These are phyloP conservation scores for Diorhabda carinulata DNA, from an alignment of 1,140 invertebrate species.

Conservation along the genomic window DNA sequence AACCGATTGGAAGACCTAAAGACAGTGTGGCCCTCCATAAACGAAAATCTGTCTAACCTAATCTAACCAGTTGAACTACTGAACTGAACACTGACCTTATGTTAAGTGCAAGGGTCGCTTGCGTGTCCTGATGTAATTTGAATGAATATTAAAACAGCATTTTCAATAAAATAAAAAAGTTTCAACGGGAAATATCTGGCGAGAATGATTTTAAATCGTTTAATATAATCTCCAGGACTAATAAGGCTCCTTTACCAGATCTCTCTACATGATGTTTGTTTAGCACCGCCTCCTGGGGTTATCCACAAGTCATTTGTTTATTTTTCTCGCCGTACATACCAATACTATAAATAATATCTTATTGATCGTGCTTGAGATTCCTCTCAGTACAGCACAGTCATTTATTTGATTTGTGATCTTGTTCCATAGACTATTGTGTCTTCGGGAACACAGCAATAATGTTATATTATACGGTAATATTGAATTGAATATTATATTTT, in stretches of 20 bases:
- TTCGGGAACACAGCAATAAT: constrained; percentile 33
- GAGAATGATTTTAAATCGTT: background rate
- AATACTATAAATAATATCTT: constrained; percentile 36
- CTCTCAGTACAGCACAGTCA: constrained; percentile 30
- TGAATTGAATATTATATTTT: constrained; percentile 30
- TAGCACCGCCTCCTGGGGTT: constrained; percentile 35
- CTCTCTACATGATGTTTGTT: constrained; percentile 35
- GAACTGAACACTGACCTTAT: too few relatives aligned
- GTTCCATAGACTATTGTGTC: constrained; percentile 34
- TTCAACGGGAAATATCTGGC: too few relatives aligned
- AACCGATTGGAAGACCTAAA: too few relatives aligned
- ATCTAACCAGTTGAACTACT: too few relatives aligned
- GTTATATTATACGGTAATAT: constrained; percentile 31
- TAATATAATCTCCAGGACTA: background rate
- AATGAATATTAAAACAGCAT: too few relatives aligned
- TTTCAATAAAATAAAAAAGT: background rate
- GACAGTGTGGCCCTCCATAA: too few relatives aligned
- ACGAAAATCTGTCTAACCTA: too few relatives aligned
- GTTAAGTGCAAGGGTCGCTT: too few relatives aligned
- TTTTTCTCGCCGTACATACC: constrained; percentile 30
- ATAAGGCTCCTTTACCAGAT: background rate
- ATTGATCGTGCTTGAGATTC: constrained; percentile 36
- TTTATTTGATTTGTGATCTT: constrained; percentile 37
- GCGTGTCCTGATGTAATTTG: too few relatives aligned
- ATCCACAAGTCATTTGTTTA: constrained; percentile 37